These are phyloP conservation scores for Cydia amplana DNA, from an alignment of 1,140 invertebrate species.

Conservation along the genomic window DNA sequence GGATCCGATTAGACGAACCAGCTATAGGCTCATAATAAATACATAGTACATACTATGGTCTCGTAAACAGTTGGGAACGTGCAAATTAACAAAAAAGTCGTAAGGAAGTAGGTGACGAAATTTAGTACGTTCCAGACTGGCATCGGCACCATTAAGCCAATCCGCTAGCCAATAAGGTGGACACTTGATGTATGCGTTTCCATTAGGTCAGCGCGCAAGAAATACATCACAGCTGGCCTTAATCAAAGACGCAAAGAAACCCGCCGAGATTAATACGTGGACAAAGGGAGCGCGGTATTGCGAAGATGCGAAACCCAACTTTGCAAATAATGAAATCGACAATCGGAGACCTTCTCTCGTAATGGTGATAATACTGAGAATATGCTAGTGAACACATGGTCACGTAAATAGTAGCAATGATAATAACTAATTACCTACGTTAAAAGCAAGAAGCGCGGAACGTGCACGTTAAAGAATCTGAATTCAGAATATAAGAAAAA, in stretches of 20 bases:
- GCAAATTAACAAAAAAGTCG: slow-evolving; percentile 32
- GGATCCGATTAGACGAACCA: background rate
- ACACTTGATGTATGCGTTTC: slow-evolving; percentile 76
- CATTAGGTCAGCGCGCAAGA: slow-evolving; percentile 73
- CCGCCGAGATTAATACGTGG: slow-evolving; percentile 70
- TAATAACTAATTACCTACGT: background rate
- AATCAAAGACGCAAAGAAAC: slow-evolving; percentile 73
- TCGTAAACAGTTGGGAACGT: background rate
- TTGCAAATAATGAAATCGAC: slow-evolving; percentile 51
- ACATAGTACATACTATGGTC: too few species aligned
- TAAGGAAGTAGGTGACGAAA: slow-evolving; percentile 53
- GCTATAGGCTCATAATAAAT: too few species aligned
- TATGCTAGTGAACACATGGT: background rate
- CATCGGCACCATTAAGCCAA: slow-evolving; percentile 69
- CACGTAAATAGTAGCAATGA: background rate
- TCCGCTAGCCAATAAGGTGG: slow-evolving; percentile 72
- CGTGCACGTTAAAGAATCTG: background rate
- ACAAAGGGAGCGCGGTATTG: slow-evolving; percentile 57
- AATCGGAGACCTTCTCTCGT: slow-evolving; percentile 36
- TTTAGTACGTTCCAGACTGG: slow-evolving; percentile 51
- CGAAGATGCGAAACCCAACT: slow-evolving; percentile 45
- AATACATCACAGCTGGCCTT: slow-evolving; percentile 74
- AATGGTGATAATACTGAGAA: background rate
- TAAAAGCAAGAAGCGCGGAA: background rate
- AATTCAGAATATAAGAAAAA: background rate